Base-by-base conservation (phyloP, 2,113 vertebrate species). In the Pholis gunnellus region DNA sequence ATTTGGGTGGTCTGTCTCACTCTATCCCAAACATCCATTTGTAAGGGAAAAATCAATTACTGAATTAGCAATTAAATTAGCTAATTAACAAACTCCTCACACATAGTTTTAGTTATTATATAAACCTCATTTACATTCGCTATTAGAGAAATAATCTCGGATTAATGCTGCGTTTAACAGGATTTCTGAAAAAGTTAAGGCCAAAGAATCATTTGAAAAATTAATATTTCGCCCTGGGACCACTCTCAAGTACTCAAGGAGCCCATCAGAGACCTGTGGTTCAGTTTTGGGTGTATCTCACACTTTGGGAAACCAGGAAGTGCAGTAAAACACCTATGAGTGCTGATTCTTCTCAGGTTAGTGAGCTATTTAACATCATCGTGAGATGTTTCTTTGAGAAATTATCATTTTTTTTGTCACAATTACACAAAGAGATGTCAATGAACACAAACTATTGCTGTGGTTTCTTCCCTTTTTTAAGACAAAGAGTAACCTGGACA, bases 141-240 rank as follows among this genome's bases (percentile, higher is more conserved):
- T 79, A 68, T 66, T 64, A 60, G 48, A 70, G 25, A 81, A 79
- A 84, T 81, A 82, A 78, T 86, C 27, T 78, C 25, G 20, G 72
- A 85, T 72, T 87, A 75, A 86, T 71, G 34, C 40, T 66, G 65
- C 31, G 68, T 85, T 80, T 88, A 87, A 82, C 40, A 68, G 63
- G 79, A 90, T 89, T 90, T 84, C 64, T 75, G 46, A 69, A 89
- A 81, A 85, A 87, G 15, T 36, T 73, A 75, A 10, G 79, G 57
- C 66, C 36, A 72, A 85, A 81, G 60, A 87, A 78, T 81, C 31
- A 78, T 81, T 76, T 75, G 69, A 88, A 36, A 76, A 79, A 71
- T 81, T 36, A 85, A 79, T 77, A 76, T 72, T 29, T 82, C 57
- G 78, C 77, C 38, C 38, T 52, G 89, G 86, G 88, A 81, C 80